Base-by-base conservation (phyloP, 2,888 invertebrate species). In the Therioaphis trifolii region DNA sequence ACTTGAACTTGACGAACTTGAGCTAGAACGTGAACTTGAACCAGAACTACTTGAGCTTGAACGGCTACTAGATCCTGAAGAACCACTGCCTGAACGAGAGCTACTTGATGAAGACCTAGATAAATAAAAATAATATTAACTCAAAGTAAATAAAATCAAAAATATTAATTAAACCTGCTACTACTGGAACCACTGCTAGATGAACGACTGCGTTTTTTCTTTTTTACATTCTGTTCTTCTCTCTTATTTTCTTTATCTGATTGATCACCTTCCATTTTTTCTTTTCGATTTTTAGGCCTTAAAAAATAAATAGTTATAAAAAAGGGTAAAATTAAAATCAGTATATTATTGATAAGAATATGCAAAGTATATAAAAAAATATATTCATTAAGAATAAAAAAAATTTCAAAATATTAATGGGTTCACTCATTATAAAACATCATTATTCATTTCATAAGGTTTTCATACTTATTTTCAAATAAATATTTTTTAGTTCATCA, bases 111-210 rank as follows among this genome's bases (percentile, higher is more conserved):
- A 85, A 29, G 82, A 94, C 89, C 94, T 92, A 87, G 29, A 69
- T 12, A 55, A 85, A 85, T 15, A 43, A 35, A 75, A 49, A 18
- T n/a, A 29, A 74, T 86, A 71, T 27, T 86, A 84, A 27, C 14
- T 52, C 0, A 27, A 15, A 35, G 29, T 66, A 27, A n/a, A 74
- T n/a, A 0, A 24, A 52, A 40, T 0, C 63, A 3, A 43, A 24
- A 43, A 79, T 43, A 63, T 46, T 21, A 55, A 58, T 40, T 69
- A 18, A 43, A 84, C 91, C 92, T 93, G 88, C 92, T 93, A 89
- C 94, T 94, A 87, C 93, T 93, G 82, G 94, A 94, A 88, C 94
- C 94, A 87, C 94, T 94, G 85, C 94, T 94, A 0, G 94, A 94
- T 58, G 93, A 94, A 29, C 94, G 94, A 84, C 92, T 92, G 85